Evolutionary conservation across 2,113 vertebrate genomes (phyloP).

Genomic region (Polypterus senegalus): DNA sequence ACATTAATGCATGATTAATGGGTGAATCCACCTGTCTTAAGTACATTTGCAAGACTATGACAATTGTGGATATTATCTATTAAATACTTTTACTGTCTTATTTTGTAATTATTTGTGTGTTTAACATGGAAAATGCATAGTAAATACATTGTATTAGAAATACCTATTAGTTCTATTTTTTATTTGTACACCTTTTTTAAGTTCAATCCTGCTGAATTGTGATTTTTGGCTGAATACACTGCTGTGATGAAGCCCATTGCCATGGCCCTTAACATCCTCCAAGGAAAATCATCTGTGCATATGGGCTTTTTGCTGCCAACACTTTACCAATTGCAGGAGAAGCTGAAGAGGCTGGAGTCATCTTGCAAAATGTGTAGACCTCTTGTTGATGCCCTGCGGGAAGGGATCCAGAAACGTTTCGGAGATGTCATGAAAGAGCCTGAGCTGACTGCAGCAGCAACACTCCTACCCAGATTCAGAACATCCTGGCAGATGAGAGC

Average conservation of each 20-base stretch:
- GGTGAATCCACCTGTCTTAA: too few species aligned
- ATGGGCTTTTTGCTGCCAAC: slow-evolving; percentile 18
- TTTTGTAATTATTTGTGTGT: too few species aligned
- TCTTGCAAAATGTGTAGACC: slow-evolving; percentile 8
- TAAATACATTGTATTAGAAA: not conserved
- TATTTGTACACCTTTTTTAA: not conserved
- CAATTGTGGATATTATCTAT: too few species aligned
- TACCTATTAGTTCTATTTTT: not conserved
- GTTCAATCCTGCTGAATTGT: slow-evolving; percentile 10
- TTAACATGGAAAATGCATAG: too few species aligned
- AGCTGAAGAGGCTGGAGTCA: slow-evolving; percentile 15
- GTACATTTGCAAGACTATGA: too few species aligned
- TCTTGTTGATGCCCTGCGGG: slow-evolving; percentile 15
- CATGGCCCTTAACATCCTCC: slow-evolving; percentile 5
- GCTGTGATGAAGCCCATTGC: slow-evolving; percentile 12
- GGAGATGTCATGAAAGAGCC: too few species aligned
- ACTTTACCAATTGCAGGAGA: slow-evolving; percentile 11
- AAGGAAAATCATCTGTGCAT: slow-evolving; percentile 15
- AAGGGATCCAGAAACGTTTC: too few species aligned
- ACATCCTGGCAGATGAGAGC: too few species aligned
- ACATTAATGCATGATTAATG: too few species aligned
- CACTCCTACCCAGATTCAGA: too few species aligned
- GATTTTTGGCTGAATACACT: slow-evolving; percentile 6
- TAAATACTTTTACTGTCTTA: too few species aligned
- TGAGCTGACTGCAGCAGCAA: too few species aligned